Evolutionary conservation across 2,888 invertebrate species (phyloP), one percentile per base, ranked within the genome.

Genomic region (Xanthia icteritia): DNA sequence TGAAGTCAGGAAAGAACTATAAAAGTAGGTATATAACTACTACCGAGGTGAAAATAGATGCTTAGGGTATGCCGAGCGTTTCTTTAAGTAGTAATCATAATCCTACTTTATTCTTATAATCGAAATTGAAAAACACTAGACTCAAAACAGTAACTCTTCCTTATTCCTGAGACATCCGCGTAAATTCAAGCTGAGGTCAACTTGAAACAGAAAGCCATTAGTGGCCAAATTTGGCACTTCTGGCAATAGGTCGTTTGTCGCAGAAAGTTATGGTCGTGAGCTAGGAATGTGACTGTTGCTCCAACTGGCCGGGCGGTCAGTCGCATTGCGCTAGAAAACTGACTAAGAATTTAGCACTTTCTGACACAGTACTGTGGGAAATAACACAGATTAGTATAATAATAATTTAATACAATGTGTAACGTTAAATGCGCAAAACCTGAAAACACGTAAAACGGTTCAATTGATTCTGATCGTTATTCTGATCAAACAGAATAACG

Each of bases 231-330:
- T 88, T 90, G 87, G 86, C 87, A 83, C 86, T 76, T 70, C 54
- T 73, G 48, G 63, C 68, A 42, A 58, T 84, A 90, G 90, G 42
- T 91, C 91, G 90, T 92, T 92, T 92, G 88, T 93, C 91, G 90
- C 81, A 54, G 76, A 83, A 89, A 88, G 81, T 90, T 87, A 90
- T 90, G 84, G 81, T 65, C 54, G 63, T 86, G 73, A 76, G 77
- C 39, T 72, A 73, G 77, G 83, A 84, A 88, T 88, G 80, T 83
- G 84, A 85, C 76, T 77, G 15, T 66, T 79, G 77, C 75, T 83
- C 36, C 63, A 69, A 66, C 75, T 70, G 63, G 67, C 58, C 56
- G 58, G 48, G 20, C 36, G 15, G n/a, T 0, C 45, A 45, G 58
- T 39, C 73, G 63, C 61, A 56, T 65, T 63, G 61, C 63, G 63